These are phyloP conservation scores for Henricia sp. DNA, from an alignment of 53 echinoderm and acorn worm genomes.

Conservation along the genomic window DNA sequence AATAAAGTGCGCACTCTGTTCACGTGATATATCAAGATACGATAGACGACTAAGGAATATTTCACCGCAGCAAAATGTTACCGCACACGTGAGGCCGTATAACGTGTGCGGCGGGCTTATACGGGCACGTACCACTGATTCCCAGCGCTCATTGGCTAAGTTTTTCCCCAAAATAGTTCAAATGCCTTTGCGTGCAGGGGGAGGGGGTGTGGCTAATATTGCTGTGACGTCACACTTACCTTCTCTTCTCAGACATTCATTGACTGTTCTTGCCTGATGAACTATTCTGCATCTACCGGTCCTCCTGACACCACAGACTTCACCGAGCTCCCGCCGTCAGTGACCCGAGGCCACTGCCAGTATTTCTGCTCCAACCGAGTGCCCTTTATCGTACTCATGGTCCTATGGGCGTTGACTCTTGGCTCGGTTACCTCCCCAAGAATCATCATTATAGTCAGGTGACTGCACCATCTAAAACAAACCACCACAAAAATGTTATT, in stretches of 20 bases:
- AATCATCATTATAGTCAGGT: slow-evolving; percentile 64
- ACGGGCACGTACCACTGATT: too few species aligned
- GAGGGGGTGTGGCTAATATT: too few species aligned
- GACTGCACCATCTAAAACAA: not conserved
- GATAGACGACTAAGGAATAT: too few species aligned
- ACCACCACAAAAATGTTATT: not conserved
- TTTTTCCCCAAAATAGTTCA: too few species aligned
- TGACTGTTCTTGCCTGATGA: slow-evolving; percentile 19
- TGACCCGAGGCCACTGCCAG: slow-evolving; percentile 48
- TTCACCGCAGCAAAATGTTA: too few species aligned
- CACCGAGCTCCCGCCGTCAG: slow-evolving; percentile 30
- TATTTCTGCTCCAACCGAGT: slow-evolving; percentile 26
- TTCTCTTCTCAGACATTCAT: slow-evolving; percentile 48
- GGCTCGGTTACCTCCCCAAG: slow-evolving; percentile 50
- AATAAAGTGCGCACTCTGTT: too few species aligned
- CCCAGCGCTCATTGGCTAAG: too few species aligned
- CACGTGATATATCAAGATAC: too few species aligned
- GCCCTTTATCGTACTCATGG: slow-evolving; percentile 36
- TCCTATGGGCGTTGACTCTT: slow-evolving; percentile 28
- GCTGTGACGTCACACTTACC: not conserved
- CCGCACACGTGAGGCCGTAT: too few species aligned
- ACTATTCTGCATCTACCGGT: not conserved
- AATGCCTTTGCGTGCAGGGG: too few species aligned
- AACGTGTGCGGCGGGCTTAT: too few species aligned
- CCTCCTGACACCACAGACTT: slow-evolving; percentile 33